phyloP scores from a whole-genome alignment of 1,140 invertebrate genomes.

The Paraescarpia echinospica region DNA sequence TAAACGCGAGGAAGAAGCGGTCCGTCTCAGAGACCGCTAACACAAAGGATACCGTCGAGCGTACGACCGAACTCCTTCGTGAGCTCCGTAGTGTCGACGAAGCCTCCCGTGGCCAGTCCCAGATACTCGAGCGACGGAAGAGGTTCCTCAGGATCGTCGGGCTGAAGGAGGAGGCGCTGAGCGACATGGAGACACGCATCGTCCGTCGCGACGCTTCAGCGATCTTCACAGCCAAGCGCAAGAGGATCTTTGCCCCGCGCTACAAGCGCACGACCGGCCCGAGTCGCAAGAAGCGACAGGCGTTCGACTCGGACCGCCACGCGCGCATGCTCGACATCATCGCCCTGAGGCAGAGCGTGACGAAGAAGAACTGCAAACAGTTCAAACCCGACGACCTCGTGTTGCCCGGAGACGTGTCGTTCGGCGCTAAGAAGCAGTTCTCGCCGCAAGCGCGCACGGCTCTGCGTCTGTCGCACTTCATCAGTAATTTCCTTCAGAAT shows the following conservation, averaged over 20 bases:
- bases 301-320: constrained; percentile 8
- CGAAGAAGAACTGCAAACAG: constrained; percentile 37
- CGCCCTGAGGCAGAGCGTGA: constrained; percentile 41
- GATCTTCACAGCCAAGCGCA: neutral
- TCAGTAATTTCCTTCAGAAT: constrained; percentile 89
- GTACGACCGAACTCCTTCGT: neutral
- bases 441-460: constrained; percentile 95
- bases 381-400: constrained; percentile 44
- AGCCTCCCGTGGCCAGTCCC: constrained; percentile 10
- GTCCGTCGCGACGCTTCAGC: neutral
- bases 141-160: constrained; percentile 20
- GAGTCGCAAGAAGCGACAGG: constrained; percentile 7
- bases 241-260: neutral
- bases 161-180: constrained; percentile 14
- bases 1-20: constrained; percentile 19
- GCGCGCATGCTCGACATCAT: constrained; percentile 45
- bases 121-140: constrained; percentile 25
- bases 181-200: neutral
- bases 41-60: neutral
- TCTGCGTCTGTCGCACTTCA: constrained; percentile 88
- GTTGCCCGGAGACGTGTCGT: constrained; percentile 66
- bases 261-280: neutral
- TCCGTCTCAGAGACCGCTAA: neutral
- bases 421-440: constrained; percentile 83
- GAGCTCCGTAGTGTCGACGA: neutral